These are phyloP conservation scores for Phrynocephalus vlangalii DNA, from an alignment of 2,797 vertebrate species.

Conservation along the genomic window DNA sequence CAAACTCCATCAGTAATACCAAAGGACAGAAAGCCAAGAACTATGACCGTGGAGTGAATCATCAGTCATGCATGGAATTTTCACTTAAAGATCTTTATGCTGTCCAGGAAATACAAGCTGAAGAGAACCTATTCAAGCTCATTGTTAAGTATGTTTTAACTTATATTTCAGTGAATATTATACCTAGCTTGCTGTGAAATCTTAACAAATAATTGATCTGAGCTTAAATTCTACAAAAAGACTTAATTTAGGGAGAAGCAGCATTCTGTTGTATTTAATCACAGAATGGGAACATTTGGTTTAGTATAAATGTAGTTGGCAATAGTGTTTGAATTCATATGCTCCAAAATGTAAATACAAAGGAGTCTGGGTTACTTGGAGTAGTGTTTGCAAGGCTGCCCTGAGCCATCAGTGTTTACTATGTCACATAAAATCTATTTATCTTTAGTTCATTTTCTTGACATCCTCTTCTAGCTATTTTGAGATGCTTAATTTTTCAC, in stretches of 20 bases:
- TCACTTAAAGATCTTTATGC: slow-evolving; percentile 96
- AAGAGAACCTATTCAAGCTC: slow-evolving; percentile 83
- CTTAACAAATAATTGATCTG: not conserved
- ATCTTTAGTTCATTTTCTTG: not conserved
- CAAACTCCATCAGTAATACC: slow-evolving; percentile 93
- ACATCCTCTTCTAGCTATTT: not conserved
- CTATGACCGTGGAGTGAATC: slow-evolving; percentile 76
- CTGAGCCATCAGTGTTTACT: not conserved
- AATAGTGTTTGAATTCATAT: not conserved
- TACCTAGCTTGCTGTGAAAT: not conserved
- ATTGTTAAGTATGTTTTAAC: slow-evolving; percentile 81
- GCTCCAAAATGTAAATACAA: not conserved
- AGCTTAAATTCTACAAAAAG: not conserved
- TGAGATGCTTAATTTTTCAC: not conserved
- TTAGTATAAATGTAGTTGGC: not conserved
- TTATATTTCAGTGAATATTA: not conserved
- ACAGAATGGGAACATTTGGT: not conserved
- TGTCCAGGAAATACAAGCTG: slow-evolving; percentile 97
- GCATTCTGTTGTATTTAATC: not conserved
- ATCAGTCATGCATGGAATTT: slow-evolving; percentile 87
- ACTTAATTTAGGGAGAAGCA: not conserved
- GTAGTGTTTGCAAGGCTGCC: not conserved
- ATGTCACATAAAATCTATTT: not conserved
- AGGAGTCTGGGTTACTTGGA: not conserved
- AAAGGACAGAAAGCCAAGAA: slow-evolving; percentile 89